These are phyloP conservation scores for Mus pahari DNA, from an alignment of 2,113 vertebrate genomes.

Conservation along the genomic window DNA sequence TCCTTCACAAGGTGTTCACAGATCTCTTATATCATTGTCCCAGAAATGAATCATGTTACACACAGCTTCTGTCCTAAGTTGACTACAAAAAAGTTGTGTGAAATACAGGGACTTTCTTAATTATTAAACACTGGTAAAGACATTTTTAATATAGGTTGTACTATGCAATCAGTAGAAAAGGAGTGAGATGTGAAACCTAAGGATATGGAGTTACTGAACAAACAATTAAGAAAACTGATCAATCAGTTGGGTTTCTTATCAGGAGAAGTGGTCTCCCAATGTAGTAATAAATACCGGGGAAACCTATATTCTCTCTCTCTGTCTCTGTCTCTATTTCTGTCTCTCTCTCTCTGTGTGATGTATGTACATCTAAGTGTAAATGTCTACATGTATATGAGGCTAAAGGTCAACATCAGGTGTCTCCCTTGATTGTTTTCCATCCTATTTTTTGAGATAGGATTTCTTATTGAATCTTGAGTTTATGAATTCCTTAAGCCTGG, in stretches of 20 bases:
- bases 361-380: too few relatives aligned
- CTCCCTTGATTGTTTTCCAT: background rate
- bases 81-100: background rate
- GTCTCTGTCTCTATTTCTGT: background rate
- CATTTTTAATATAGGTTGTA: slow-evolving; percentile 37
- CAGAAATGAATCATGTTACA: background rate
- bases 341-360: background rate
- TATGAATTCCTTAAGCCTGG: too few relatives aligned
- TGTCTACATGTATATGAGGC: background rate
- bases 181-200: slow-evolving; percentile 4
- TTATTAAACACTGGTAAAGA: background rate
- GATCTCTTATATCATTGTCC: background rate
- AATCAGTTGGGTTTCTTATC: slow-evolving; percentile 5
- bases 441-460: background rate
- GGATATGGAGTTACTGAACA: slow-evolving; percentile 38
- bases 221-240: slow-evolving; percentile 15
- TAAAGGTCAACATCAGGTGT: background rate
- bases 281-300: slow-evolving; percentile 3
- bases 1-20: background rate
- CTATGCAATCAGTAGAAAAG: background rate
- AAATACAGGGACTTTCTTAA: background rate
- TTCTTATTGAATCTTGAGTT: background rate
- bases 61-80: background rate
- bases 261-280: background rate
- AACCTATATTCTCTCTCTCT: background rate